These are phyloP conservation scores for Cheiracanthium punctorium DNA, from an alignment of 2,888 invertebrate species.

Conservation along the genomic window DNA sequence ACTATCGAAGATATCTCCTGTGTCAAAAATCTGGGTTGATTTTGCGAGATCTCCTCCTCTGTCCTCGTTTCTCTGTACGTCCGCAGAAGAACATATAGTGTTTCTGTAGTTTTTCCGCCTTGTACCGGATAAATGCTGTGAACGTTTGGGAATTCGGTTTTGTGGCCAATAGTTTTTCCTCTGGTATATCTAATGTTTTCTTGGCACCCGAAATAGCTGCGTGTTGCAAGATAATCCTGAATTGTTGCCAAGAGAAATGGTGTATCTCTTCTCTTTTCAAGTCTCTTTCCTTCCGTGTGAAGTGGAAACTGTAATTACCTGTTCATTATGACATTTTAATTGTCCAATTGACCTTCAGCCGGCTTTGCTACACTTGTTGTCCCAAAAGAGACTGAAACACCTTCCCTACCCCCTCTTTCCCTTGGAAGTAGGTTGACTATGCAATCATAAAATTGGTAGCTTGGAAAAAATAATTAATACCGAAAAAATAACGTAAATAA, in stretches of 20 bases:
- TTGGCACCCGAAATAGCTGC: conserved; percentile 53
- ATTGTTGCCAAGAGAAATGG: conserved; percentile 34
- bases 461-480: too few relatives aligned
- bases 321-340: not conserved
- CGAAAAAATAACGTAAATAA: too few relatives aligned
- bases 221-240: conserved; percentile 6
- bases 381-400: too few relatives aligned
- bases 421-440: too few relatives aligned
- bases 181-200: conserved; percentile 39
- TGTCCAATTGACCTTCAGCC: too few relatives aligned
- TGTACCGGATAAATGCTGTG: not conserved
- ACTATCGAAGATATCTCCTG: too few relatives aligned
- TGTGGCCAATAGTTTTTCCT: conserved; percentile 64
- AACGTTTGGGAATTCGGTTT: conserved; percentile 36
- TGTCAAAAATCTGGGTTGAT: too few relatives aligned
- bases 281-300: not conserved
- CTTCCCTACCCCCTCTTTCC: too few relatives aligned
- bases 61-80: not conserved
- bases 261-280: not conserved
- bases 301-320: not conserved
- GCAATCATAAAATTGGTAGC: too few relatives aligned
- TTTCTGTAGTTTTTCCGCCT: not conserved
- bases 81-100: not conserved
- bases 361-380: too few relatives aligned
- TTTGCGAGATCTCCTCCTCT: too few relatives aligned